phyloP scores from a whole-genome alignment of 2,113 vertebrate species.

The Scytalopus superciliaris region DNA sequence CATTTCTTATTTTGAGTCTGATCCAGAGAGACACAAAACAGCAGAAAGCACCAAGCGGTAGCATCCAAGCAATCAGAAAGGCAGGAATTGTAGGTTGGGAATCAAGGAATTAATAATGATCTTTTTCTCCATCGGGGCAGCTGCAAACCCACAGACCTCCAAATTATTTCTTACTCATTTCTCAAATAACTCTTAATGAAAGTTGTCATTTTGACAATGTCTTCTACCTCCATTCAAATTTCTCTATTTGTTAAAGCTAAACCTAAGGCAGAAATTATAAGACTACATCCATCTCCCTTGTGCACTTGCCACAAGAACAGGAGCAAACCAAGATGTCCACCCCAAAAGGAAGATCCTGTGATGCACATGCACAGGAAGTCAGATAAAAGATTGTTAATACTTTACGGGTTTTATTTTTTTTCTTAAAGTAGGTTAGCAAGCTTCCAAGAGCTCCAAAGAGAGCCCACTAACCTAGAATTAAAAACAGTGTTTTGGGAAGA shows the following conservation, averaged over 20 bases:
- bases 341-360: not conserved
- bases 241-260: not conserved
- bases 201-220: not conserved
- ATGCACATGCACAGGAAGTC: slow-evolving; percentile 24
- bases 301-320: not conserved
- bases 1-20: not conserved
- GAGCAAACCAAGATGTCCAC: not conserved
- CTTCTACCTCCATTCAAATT: not conserved
- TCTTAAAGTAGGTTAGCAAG: slow-evolving; percentile 35
- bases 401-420: not conserved
- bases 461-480: slow-evolving; percentile 31
- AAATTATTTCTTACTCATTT: not conserved
- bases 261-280: not conserved
- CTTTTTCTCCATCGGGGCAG: not conserved
- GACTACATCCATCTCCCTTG: not conserved
- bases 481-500: slow-evolving; percentile 39
- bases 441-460: slow-evolving; percentile 48
- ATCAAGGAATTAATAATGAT: not conserved
- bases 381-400: not conserved
- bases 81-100: not conserved
- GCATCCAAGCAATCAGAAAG: not conserved
- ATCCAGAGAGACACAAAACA: not conserved
- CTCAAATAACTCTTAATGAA: not conserved
- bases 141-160: not conserved
- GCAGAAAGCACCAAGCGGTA: not conserved